Conservation (phyloP, 2,888 invertebrate species). For the Argyresthia goedartella region DNA sequence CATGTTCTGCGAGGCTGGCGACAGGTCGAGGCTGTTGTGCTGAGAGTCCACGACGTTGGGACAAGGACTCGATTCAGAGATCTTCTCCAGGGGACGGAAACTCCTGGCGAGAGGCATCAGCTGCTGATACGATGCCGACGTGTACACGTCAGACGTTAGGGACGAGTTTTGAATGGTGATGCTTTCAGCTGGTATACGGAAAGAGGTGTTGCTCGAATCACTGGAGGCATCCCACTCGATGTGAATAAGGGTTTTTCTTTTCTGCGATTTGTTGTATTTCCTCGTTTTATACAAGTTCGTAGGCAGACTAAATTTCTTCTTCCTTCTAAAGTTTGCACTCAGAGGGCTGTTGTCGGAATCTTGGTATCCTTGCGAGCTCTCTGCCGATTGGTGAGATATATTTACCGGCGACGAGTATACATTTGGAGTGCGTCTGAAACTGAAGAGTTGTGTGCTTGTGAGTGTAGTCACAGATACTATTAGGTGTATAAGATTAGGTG, state of each 20-base stretch:
- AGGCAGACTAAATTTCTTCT: constrained; percentile 22
- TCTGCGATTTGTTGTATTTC: constrained; percentile 15
- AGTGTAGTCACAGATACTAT: constrained; percentile 4
- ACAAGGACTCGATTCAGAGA: constrained; percentile 27
- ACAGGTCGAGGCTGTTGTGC: constrained; percentile 1
- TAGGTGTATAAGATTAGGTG: too few species aligned
- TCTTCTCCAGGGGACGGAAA: constrained; percentile 24
- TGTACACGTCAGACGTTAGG: constrained; percentile 30
- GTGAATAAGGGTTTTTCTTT: constrained; percentile 19
- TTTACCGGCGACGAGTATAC: constrained; percentile 20
- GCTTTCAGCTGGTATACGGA: constrained; percentile 16
- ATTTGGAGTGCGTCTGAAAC: constrained; percentile 6
- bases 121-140: constrained; percentile 45
- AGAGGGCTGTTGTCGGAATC: constrained; percentile 42
- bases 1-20: constrained; percentile 7
- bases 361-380: constrained; percentile 49
- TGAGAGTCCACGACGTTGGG: constrained; percentile 8
- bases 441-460: constrained; percentile 1
- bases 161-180: constrained; percentile 24
- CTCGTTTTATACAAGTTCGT: constrained; percentile 20
- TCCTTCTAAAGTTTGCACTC: constrained; percentile 22
- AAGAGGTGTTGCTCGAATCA: constrained; percentile 32
- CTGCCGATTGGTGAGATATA: constrained; percentile 24
- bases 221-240: constrained; percentile 23
- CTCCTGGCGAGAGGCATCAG: constrained; percentile 26